Percentiles rank a stretch among this genome's conserved stretches.
Evolutionary conservation across 2,113 vertebrate genomes (phyloP).

Genomic region (Nansenia antarctica): DNA sequence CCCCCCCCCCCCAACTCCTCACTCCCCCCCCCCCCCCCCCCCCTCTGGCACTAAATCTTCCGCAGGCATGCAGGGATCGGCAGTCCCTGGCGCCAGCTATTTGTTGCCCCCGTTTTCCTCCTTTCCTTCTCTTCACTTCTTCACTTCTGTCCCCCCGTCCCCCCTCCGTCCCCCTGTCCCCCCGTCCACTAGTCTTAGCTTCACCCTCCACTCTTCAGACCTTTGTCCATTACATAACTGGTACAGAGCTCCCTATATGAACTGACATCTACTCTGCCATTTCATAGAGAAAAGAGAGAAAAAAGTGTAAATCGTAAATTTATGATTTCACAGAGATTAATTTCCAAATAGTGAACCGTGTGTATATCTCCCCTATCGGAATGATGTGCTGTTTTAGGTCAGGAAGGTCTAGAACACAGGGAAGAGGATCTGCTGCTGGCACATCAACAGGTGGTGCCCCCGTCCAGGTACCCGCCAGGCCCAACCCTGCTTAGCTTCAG

Average conservation of each 20-base stretch:
- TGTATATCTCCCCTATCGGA: too few species aligned
- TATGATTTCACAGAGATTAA: too few species aligned
- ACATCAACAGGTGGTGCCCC: too few species aligned
- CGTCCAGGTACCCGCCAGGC: too few species aligned
- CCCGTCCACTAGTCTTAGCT: neutral
- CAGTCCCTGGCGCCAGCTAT: conserved; percentile 78
- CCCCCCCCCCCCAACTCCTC: too few species aligned
- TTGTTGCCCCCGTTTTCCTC: conserved; percentile 60
- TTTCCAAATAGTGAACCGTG: too few species aligned
- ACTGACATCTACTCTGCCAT: neutral
- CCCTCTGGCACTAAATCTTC: conserved; percentile 82
- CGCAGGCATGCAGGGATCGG: conserved; percentile 75
- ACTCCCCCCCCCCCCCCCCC: too few species aligned
- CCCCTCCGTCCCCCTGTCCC: neutral
- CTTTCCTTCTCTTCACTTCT: neutral
- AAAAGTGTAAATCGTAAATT: too few species aligned
- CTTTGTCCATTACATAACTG: neutral
- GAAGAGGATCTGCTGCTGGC: too few species aligned
- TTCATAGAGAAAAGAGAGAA: neutral
- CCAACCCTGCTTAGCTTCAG: too few species aligned
- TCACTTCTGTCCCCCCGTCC: neutral
- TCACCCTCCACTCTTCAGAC: neutral
- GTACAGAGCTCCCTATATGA: neutral
- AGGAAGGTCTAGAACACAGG: too few species aligned
- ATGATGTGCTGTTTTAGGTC: too few species aligned